Evolutionary conservation across 2,113 vertebrate species (phyloP), one percentile per base, ranked within the genome.

Genomic region (Scolopax mira): DNA sequence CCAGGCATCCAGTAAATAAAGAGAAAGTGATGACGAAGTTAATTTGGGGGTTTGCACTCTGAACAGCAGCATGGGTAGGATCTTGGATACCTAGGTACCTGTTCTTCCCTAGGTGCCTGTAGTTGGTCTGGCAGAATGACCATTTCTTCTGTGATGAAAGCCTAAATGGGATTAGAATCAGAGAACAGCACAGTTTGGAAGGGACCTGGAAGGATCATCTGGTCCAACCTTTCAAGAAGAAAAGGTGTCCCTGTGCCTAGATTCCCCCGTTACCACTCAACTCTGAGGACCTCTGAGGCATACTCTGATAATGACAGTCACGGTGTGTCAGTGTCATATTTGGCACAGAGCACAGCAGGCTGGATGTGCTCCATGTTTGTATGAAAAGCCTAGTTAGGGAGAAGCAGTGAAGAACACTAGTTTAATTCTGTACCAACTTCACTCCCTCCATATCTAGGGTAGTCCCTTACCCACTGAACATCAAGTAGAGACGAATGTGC

Each of bases 401-500:
- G 66, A 12, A 22, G 28, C 6, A 1, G 17, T 52, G 57, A 37
- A 51, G 67, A 67, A 51, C 17, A 16, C 18, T 44, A 49, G 6
- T 58, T 54, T 31, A 80, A 46, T 52, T 30, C 51, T 49, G 28
- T 79, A 62, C 13, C 39, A 37, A 8, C 31, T 66, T 79, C 15
- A 8, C 23, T 71, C 27, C 31, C 17, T 77, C 31, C 11, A 4
- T 3, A 0, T 41, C 44, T 73, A 13, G 41, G 60, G 9, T n/a
- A 13, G 65, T 70, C 46, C 11, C 30, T 85, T 48, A 66, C 33
- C 39, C 22, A 27, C 42, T 44, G 55, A 88, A 37, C 49, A n/a
- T 88, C 12, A 70, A n/a, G 44, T 55, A 41, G 15, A 57, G 10
- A 10, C 55, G 31, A 21, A 18, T 0, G 0, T 21, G 19, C 55